These are phyloP conservation scores for Carterocephalus palaemon DNA, from an alignment of 2,888 invertebrate genomes.

Conservation along the genomic window DNA sequence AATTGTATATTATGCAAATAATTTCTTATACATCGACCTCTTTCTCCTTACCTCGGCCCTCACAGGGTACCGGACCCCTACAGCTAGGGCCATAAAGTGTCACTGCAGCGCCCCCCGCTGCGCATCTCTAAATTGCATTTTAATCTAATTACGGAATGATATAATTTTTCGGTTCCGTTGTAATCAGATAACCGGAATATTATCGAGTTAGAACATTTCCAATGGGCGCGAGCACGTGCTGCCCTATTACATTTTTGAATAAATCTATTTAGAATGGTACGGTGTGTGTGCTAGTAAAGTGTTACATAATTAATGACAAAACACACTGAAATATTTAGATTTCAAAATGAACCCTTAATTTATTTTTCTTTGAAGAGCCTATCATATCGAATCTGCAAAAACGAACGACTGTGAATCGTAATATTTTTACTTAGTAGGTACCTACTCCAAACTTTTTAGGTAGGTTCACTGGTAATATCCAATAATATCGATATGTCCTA, in stretches of 20 bases:
- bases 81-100: slow-evolving; percentile 46
- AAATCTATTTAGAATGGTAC: not conserved
- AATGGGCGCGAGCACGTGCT: slow-evolving; percentile 53
- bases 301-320: too few species aligned
- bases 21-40: slow-evolving; percentile 6
- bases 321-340: too few species aligned
- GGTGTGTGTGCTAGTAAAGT: too few species aligned
- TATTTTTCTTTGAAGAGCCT: too few species aligned
- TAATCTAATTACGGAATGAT: slow-evolving; percentile 75
- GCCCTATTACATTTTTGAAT: not conserved
- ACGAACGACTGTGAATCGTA: too few species aligned
- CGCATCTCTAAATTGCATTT: slow-evolving; percentile 77
- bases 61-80: slow-evolving; percentile 12
- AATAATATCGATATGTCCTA: too few species aligned
- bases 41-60: not conserved
- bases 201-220: slow-evolving; percentile 70
- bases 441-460: too few species aligned
- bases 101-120: slow-evolving; percentile 58
- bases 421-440: too few species aligned
- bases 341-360: too few species aligned
- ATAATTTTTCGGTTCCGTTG: slow-evolving; percentile 76
- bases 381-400: too few species aligned
- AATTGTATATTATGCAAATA: too few species aligned
- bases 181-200: slow-evolving; percentile 73
- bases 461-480: too few species aligned